Conservation (phyloP, 2,797 vertebrate species). For the Poecilia gillii region DNA sequence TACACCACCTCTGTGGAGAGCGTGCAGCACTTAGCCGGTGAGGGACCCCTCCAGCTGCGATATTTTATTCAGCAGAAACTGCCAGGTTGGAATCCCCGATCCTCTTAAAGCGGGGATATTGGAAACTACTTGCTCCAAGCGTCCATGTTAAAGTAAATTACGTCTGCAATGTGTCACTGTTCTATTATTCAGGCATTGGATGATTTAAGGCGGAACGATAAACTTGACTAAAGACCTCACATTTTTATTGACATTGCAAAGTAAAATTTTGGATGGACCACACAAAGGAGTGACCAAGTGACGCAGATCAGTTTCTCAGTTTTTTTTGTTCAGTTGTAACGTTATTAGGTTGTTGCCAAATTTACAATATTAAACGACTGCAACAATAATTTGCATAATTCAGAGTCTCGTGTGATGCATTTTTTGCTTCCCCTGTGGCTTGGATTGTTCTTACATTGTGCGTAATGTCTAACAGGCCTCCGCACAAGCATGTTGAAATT, state of each 20-base stretch:
- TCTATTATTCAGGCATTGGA: slow-evolving; percentile 1
- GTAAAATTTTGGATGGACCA: too few relatives aligned
- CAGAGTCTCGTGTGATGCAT: background rate
- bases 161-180: slow-evolving; percentile 1
- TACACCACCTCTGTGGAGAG: slow-evolving; percentile 14
- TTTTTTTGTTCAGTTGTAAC: background rate
- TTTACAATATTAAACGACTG: background rate
- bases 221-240: background rate
- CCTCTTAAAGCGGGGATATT: slow-evolving; percentile 34
- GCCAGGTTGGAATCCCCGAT: slow-evolving; percentile 41
- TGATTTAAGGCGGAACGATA: background rate
- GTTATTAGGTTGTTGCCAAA: background rate
- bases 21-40: slow-evolving; percentile 7
- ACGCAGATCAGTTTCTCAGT: background rate
- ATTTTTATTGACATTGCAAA: background rate
- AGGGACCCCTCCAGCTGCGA: slow-evolving; percentile 33
- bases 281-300: background rate
- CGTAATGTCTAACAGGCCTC: background rate
- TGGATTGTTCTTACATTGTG: background rate
- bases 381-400: background rate
- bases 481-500: background rate
- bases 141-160: background rate
- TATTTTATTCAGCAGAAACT: slow-evolving; percentile 49
- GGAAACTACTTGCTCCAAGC: slow-evolving; percentile 10
- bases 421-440: background rate